These are phyloP conservation scores for Alauda arvensis DNA, from an alignment of 2,797 vertebrate species.

Conservation along the genomic window DNA sequence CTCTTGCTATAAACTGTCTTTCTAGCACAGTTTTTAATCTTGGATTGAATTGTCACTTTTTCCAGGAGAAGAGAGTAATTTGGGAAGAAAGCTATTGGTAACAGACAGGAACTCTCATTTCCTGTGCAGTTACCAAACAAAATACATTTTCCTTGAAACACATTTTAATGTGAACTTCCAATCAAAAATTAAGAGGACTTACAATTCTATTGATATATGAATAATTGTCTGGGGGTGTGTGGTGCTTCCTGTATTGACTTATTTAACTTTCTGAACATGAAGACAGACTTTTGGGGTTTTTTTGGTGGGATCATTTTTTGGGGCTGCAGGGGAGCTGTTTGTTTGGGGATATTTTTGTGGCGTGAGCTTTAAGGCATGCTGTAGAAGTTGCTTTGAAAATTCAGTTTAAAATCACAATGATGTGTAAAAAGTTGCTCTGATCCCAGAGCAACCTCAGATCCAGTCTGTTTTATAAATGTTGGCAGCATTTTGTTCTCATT, in stretches of 20 bases:
- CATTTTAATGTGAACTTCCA: neutral
- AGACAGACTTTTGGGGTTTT: rapidly evolving
- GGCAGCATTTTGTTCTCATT: neutral
- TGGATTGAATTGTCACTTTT: neutral
- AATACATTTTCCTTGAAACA: neutral
- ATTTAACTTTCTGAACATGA: neutral
- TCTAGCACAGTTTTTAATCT: neutral
- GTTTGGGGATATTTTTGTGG: neutral
- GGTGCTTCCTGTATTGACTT: neutral
- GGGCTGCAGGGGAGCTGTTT: neutral
- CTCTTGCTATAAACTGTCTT: neutral
- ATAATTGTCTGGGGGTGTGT: neutral
- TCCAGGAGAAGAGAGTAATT: neutral
- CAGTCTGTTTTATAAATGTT: neutral
- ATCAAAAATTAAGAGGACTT: neutral
- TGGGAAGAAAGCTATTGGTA: neutral
- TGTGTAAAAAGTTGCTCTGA: neutral
- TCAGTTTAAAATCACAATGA: neutral
- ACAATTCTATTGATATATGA: neutral
- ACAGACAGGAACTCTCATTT: neutral
- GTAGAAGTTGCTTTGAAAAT: neutral
- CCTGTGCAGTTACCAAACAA: neutral
- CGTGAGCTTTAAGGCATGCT: neutral
- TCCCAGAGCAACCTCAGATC: neutral
- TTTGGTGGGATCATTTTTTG: neutral